Base-by-base conservation (phyloP, 2,888 invertebrate genomes). In the Tethea ocularis region DNA sequence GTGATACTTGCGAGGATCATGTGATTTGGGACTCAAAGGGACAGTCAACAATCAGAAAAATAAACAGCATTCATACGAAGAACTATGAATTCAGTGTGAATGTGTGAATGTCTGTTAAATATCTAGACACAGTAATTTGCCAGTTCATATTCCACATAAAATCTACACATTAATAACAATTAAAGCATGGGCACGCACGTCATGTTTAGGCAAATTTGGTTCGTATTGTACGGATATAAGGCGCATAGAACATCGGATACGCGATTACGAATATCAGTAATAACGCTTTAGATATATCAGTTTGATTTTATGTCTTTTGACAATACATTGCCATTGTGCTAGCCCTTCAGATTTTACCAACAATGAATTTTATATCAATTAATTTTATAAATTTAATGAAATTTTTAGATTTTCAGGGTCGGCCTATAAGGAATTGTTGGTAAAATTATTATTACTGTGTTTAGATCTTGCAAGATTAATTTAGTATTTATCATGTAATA, bases 1-100 rank as follows among this genome's bases (percentile, higher is more conserved):
- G 62, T 58, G 69, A 68, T 73, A 71, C 68, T 71, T 66, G 67
- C 73, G 81, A 74, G 82, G 78, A 78, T 78, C 67, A 63, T 63
- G 67, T 69, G 72, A 72, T 68, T 74, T 10, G 53, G 29, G 59
- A 61, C 58, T 72, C 67, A 68, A 66, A 61, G 57, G 65, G 72
- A 69, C 66, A 63, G 60, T 68, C 67, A 72, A 65, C 67, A 74
- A 69, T 71, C 61, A 71, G 61, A 60, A 61, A 69, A 74, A 71
- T 64, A 73, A 70, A 72, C 62, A 74, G 69, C 75, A 76, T 75
- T 74, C 71, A 69, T 71, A 69, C 69, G 68, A 74, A 72, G 72
- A 69, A 68, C 57, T 64, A 63, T 63, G 68, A 74, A 54, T 57
- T 52, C 46, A 53, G 36, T 22, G 13, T 20, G 57, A 53, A 51